Evolutionary conservation across 2,888 invertebrate species (phyloP).

Genomic region (Amblyteles armatorius): DNA sequence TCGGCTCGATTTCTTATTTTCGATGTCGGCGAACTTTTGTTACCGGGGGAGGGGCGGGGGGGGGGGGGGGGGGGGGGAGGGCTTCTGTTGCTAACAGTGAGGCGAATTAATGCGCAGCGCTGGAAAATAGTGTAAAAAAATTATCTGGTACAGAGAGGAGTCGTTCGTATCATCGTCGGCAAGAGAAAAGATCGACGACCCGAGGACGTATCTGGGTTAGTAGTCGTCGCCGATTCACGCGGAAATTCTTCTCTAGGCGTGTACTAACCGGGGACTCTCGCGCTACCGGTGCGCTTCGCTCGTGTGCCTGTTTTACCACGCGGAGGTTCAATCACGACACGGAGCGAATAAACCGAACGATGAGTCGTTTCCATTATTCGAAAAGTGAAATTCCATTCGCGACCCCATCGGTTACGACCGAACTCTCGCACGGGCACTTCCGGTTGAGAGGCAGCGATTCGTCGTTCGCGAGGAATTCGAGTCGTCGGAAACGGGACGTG

Average conservation of each 20-base stretch:
- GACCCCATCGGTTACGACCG: conserved; percentile 17
- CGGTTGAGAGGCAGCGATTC: conserved; percentile 1
- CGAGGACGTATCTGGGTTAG: conserved; percentile 84
- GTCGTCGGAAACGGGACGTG: neutral
- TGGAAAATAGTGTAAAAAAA: conserved; percentile 75
- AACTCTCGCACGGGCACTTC: conserved; percentile 7
- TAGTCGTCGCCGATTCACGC: conserved; percentile 84
- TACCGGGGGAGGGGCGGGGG: neutral
- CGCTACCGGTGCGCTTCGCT: conserved; percentile 28
- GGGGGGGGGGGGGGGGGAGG: neutral
- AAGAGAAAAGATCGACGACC: conserved; percentile 84
- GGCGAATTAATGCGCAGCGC: conserved; percentile 9
- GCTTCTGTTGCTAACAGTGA: conserved; percentile 8
- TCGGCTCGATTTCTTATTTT: no score
- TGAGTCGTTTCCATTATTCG: conserved; percentile 68
- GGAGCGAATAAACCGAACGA: neutral
- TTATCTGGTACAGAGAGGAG: conserved; percentile 78
- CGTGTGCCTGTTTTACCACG: neutral
- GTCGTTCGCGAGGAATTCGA: conserved; percentile 4
- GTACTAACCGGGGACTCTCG: conserved; percentile 38
- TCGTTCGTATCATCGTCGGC: conserved; percentile 73
- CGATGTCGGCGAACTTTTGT: neutral
- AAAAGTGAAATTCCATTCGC: conserved; percentile 78
- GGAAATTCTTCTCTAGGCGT: conserved; percentile 82
- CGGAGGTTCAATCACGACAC: conserved; percentile 3